Conservation (phyloP, 1,140 invertebrate species). For the Plodia interpunctella region DNA sequence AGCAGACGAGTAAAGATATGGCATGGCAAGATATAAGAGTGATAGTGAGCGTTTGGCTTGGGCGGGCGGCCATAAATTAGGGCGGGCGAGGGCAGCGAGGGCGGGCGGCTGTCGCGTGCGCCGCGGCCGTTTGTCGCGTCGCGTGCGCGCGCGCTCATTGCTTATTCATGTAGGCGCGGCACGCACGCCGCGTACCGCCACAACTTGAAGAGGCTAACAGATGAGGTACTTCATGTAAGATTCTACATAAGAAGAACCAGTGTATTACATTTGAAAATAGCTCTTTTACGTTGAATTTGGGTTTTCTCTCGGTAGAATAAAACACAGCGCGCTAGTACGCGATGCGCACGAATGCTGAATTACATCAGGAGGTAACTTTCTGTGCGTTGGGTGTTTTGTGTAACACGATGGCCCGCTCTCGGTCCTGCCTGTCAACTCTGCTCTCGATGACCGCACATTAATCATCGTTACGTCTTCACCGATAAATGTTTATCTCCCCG, state of each 20-base stretch:
- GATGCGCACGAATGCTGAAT: not conserved
- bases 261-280: too few relatives aligned
- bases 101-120: constrained; percentile 49
- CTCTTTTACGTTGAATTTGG: not conserved
- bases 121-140: constrained; percentile 61
- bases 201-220: not conserved
- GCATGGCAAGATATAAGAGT: constrained; percentile 55
- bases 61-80: constrained; percentile 58
- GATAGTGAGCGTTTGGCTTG: constrained; percentile 41
- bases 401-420: constrained; percentile 39
- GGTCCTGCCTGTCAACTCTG: not conserved
- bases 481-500: constrained; percentile 21
- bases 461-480: constrained; percentile 20
- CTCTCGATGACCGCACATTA: constrained; percentile 14
- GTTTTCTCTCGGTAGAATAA: not conserved
- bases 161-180: constrained; percentile 62
- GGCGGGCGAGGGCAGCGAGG: constrained; percentile 33
- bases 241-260: not conserved
- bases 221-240: not conserved
- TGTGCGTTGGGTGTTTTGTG: not conserved
- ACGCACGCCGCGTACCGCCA: constrained; percentile 32
- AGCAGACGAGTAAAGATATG: constrained; percentile 36
- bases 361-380: not conserved
- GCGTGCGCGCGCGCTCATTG: constrained; percentile 74
- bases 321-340: too few relatives aligned